Evolutionary conservation across 1,140 invertebrate genomes (phyloP).

Genomic region (Sitobion miscanthi): DNA sequence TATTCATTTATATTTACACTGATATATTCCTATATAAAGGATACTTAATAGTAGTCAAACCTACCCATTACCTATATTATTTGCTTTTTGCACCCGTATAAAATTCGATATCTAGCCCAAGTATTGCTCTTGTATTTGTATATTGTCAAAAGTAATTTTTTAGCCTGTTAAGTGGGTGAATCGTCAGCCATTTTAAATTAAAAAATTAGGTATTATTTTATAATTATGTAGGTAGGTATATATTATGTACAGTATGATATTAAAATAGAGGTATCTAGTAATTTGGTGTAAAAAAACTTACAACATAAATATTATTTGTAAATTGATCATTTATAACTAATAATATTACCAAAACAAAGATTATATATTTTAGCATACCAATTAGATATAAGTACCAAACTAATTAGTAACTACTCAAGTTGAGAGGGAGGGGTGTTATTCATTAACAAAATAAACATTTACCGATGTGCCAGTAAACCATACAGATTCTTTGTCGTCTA

Average conservation of each 20-base stretch:
- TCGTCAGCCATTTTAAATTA: neutral
- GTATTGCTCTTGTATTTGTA: neutral
- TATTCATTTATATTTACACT: too few relatives aligned
- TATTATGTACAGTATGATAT: neutral
- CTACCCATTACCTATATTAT: too few relatives aligned
- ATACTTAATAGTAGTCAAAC: neutral
- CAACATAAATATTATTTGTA: neutral
- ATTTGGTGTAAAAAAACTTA: neutral
- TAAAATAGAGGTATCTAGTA: neutral
- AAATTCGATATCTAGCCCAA: neutral
- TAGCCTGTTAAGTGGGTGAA: neutral
- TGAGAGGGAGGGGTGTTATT: neutral
- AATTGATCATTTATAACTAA: neutral
- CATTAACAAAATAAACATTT: neutral
- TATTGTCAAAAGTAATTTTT: neutral
- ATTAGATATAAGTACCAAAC: neutral
- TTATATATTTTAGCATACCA: neutral
- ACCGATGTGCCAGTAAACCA: neutral
- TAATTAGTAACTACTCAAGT: neutral
- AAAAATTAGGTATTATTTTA: neutral
- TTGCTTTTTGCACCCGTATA: neutral
- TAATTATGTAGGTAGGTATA: neutral
- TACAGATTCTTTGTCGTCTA: neutral
- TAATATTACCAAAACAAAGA: neutral
- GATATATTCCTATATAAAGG: too few relatives aligned